These are phyloP conservation scores for Perizoma affinitatum DNA, from an alignment of 2,888 invertebrate genomes.

Conservation along the genomic window DNA sequence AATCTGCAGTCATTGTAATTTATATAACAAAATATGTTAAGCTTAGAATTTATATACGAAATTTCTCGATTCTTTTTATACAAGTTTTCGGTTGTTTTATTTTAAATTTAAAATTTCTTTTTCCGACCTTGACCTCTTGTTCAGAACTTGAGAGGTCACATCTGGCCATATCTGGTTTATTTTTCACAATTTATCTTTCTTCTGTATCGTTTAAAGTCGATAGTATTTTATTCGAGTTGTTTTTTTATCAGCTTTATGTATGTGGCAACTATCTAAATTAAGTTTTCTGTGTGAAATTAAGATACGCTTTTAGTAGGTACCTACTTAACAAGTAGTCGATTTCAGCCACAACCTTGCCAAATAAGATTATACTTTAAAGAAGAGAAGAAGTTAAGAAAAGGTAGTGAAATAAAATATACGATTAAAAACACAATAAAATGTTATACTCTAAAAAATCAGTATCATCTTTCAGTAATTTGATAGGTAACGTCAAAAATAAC, in stretches of 20 bases:
- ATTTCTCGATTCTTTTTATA: slow-evolving; percentile 24
- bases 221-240: slow-evolving; percentile 15
- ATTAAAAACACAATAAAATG: no score
- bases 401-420: no score
- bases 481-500: slow-evolving; percentile 11
- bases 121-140: slow-evolving; percentile 50
- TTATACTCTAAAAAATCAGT: not conserved
- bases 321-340: no score
- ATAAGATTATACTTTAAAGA: no score
- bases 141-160: slow-evolving; percentile 27
- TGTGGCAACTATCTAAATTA: not conserved
- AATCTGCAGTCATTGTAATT: slow-evolving; percentile 19
- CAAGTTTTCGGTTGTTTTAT: slow-evolving; percentile 14
- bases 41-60: slow-evolving; percentile 26
- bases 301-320: not conserved
- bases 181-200: slow-evolving; percentile 13
- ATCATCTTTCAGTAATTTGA: slow-evolving; percentile 11
- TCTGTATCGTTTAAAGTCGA: not conserved
- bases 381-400: no score
- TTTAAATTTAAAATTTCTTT: slow-evolving; percentile 46
- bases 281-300: not conserved
- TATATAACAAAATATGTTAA: slow-evolving; percentile 22
- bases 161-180: slow-evolving; percentile 21
- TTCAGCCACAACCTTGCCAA: no score
- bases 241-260: slow-evolving; percentile 6